Percentiles rank a stretch among this genome's conserved stretches.
These are phyloP conservation scores for Platycercus adscitus DNA, from an alignment of 2,113 vertebrate species.

Conservation along the genomic window DNA sequence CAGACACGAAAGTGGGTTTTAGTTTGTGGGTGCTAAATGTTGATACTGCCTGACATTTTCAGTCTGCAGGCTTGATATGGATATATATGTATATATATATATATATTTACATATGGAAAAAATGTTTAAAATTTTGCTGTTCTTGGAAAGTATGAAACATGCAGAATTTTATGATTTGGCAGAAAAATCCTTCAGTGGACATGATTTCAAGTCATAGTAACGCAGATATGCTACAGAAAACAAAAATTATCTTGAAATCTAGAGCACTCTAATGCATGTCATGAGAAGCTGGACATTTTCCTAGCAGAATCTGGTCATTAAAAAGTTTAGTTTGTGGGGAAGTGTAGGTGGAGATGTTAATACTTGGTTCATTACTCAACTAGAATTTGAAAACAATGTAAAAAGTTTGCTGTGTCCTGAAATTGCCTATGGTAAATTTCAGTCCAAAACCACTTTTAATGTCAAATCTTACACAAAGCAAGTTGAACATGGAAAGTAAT, in stretches of 20 bases:
- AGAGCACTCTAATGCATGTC: not conserved
- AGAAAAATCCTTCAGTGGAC: not conserved
- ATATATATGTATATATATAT: not conserved
- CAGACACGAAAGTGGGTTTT: not conserved
- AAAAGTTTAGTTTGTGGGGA: slow-evolving; percentile 54
- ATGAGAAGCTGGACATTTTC: not conserved
- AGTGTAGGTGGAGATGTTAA: slow-evolving; percentile 64
- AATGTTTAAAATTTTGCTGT: not conserved
- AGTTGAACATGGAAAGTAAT: not conserved
- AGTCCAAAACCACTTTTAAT: not conserved
- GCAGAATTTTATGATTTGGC: not conserved
- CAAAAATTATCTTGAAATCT: not conserved
- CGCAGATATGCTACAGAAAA: not conserved
- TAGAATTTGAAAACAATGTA: slow-evolving; percentile 31
- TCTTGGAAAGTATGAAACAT: not conserved
- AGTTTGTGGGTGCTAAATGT: not conserved
- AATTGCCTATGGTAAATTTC: not conserved
- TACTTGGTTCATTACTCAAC: slow-evolving; percentile 54
- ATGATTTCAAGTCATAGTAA: not conserved
- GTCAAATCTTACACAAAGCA: not conserved
- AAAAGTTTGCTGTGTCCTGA: slow-evolving; percentile 34
- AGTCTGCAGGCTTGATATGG: not conserved
- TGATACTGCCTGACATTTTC: not conserved
- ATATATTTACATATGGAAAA: not conserved
- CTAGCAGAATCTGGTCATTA: slow-evolving; percentile 25